Percentiles rank a stretch among this genome's conserved stretches.
Conservation (phyloP, 1,140 invertebrate species). For the Phenacoccus solenopsis region DNA sequence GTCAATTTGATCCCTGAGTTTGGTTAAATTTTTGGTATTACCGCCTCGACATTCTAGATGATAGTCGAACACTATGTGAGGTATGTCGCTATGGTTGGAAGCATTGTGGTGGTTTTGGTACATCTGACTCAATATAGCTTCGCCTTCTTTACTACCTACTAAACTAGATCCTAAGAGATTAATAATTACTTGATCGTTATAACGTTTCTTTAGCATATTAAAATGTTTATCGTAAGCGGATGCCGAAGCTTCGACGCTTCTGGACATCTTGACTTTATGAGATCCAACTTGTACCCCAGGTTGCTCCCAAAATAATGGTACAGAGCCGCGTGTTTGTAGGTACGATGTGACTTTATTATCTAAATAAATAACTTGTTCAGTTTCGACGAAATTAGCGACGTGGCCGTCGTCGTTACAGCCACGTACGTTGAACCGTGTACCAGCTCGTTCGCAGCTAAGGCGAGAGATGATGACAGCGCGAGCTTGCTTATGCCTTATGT, state of each 20-base stretch:
- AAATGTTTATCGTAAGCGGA: constrained; percentile 89
- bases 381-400: constrained; percentile 99
- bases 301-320: constrained; percentile 98
- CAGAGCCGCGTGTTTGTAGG: constrained; percentile 85
- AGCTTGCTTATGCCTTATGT: constrained; percentile 84
- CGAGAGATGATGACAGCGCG: constrained; percentile 87
- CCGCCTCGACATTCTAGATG: constrained; percentile 76
- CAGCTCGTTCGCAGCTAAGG: constrained; percentile 90
- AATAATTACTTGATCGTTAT: constrained; percentile 81
- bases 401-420: constrained; percentile 98
- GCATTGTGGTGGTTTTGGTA: constrained; percentile 81
- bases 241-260: constrained; percentile 82
- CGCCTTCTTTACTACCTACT: constrained; percentile 90
- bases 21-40: constrained; percentile 57
- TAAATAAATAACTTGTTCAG: constrained; percentile 88
- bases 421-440: constrained; percentile 89
- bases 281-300: constrained; percentile 88
- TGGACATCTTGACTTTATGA: constrained; percentile 94
- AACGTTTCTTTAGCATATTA: constrained; percentile 69
- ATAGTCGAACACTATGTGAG: constrained; percentile 81
- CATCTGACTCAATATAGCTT: constrained; percentile 86
- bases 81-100: constrained; percentile 51
- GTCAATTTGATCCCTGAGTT: constrained; percentile 62
- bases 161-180: constrained; percentile 82
- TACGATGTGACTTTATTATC: constrained; percentile 75